Conservation (phyloP, 2,113 vertebrate genomes). For the Varanus komodoensis region DNA sequence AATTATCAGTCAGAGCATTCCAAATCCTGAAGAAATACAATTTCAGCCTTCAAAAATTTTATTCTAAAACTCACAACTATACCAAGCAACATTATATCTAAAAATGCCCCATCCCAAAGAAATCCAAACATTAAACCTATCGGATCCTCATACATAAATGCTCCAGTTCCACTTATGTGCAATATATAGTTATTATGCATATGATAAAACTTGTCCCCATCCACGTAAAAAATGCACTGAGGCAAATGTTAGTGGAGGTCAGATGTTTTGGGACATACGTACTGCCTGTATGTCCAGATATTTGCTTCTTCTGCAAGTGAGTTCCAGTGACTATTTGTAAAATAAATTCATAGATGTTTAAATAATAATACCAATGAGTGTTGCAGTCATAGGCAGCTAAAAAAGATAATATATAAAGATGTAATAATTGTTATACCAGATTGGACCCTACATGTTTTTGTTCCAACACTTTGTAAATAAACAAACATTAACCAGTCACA, state of each 20-base stretch:
- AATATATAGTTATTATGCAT: not conserved
- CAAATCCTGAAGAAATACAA: constrained; percentile 85
- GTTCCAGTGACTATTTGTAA: not conserved
- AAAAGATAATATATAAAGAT: not conserved
- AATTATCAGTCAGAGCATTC: constrained; percentile 97
- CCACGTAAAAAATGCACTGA: not conserved
- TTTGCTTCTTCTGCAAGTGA: not conserved
- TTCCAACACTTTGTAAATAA: not conserved
- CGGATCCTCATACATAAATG: not conserved
- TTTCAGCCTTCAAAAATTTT: constrained; percentile 12
- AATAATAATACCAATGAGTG: not conserved
- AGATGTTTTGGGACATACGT: not conserved
- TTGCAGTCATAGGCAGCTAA: not conserved
- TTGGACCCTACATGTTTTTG: not conserved
- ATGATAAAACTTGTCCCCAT: not conserved
- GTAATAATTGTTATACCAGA: not conserved
- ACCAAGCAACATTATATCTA: not conserved
- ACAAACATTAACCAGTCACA: not conserved
- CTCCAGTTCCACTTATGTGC: not conserved
- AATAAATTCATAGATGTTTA: not conserved
- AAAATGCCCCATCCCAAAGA: not conserved
- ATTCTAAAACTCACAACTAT: not conserved
- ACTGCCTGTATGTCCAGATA: not conserved
- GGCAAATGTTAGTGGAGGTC: too few relatives aligned
- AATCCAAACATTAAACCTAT: not conserved